Base-by-base conservation (phyloP, 92 coral and sea anemone genomes). In the Phenganax marumi region DNA sequence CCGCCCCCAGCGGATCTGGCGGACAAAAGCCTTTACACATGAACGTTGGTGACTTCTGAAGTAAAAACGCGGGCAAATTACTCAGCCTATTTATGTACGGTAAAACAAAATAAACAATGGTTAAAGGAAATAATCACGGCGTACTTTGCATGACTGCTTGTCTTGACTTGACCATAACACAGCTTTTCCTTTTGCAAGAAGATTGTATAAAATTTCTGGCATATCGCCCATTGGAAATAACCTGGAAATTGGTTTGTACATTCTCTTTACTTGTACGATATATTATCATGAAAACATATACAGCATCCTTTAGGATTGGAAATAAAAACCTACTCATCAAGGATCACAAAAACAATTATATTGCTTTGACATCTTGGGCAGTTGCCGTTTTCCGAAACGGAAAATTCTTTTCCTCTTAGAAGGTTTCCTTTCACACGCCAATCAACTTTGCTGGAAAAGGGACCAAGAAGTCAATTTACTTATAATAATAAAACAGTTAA, bases 101-200 rank as follows among this genome's bases (percentile, higher is more conserved):
- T 22, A 8, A 53, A 13, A 8, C 24, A 73, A 33, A 73, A 21
- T 2, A 11, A 19, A 50, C 13, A 73, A 73, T 73, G 23, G n/a
- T 70, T 8, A 11, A 77, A 62, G 52, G 52, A 46, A 74, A 57
- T 48, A 70, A 74, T 51, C 10, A 50, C 53, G 43, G 71, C 84
- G 76, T 85, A 96, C 99, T 92, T 89, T 72, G 76, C 91, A 96
- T 11, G 97, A 91, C 62, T 92, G 90, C 80, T 91, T 96, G 80
- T 88, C 95, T 83, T 96, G 99, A 86, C 99, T 96, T 50, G 99
- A 96, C 99, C 99, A 96, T 17, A 96, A 83, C 22, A 96, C 93
- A 71, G 99, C 99, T 80, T 87, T 92, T 81, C 99, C 99, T 71
- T 89, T 92, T 10, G 99, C 96, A 48, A 96, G 89, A 18, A 96